Evolutionary conservation across 2,113 vertebrate species (phyloP), one percentile per base, ranked within the genome.

Genomic region (Anthoscopus minutus): DNA sequence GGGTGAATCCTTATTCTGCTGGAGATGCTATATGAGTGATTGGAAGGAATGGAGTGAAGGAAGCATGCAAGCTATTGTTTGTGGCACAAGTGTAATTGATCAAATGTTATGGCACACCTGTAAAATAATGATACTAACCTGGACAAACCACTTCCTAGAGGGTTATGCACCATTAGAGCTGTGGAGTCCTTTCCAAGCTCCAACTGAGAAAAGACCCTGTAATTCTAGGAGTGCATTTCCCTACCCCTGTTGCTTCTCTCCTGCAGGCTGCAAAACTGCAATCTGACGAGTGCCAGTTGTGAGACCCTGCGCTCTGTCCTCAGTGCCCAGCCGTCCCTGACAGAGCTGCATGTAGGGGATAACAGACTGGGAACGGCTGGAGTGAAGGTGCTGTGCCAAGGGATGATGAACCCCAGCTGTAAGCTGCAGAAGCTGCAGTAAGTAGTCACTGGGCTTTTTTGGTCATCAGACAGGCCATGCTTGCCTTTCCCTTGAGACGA

Each of bases 391-490:
- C 96, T 98, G 16, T 98, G 97, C 7, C 86, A 97, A 50, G 98
- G 97, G 9, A 89, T 98, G 11, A 80, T 96, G 97, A 97, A 97
- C 60, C 91, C 98, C 54, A 94, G 78, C 92, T 98, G 98, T 71
- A 92, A 81, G 37, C 88, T 98, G 24, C 97, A 97, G 94, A 97
- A 70, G 56, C 92, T 98, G 45, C 95, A 96, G 98, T 98, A 96
- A 98, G 98, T 97, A 70, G 14, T 64, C 20, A 10, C 30, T 50
- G 62, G 8, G 5, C 9, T 28, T 37, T 78, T 71, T 24, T 22
- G 40, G 38, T 71, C 15, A 31, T 58, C 69, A 15, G 11, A 27
- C 20, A 33, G 62, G 40, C 54, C 18, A 2, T 35, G 35, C 24
- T 81, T 54, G 15, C 22, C 54, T 82, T 71, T 45, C 24, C 14